Base-by-base conservation (phyloP, 2,888 invertebrate species). In the Marasmarcha lunaedactyla region DNA sequence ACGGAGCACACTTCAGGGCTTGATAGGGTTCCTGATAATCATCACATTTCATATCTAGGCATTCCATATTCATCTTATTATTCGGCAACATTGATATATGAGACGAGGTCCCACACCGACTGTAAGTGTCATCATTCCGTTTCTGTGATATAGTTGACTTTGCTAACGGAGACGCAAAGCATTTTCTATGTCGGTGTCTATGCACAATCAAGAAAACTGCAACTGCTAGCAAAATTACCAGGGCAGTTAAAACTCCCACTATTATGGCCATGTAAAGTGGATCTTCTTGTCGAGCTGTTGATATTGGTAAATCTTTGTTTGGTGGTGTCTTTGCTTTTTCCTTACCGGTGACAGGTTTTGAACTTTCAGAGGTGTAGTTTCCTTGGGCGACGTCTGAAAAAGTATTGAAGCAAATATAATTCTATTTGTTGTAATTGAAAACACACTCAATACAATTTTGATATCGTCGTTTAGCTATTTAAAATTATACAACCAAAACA, bases 21-120 rank as follows among this genome's bases (percentile, higher is more conserved):
- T 91, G 91, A 68, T 91, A 91, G 33, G 92, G 92, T 72, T 92
- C 92, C 59, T 91, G 91, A 69, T 92, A 92, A 62, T 90, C 90
- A 57, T 90, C 90, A 35, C 89, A 86, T 61, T 88, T 87, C 51
- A 88, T 84, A 55, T 88, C 87, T 54, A 86, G 72, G 53, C 86
- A 85, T 48, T 86, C 86, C n/a, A n/a, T n/a, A 33, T 79, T 81
- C 60, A 84, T 71, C 51, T 86, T 85, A 42, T 76, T 77, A 2
- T 84, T 71, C 0, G 85, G 85, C 51, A 86, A 51, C 55, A 86
- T 85, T 40, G 85, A 34, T 14, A 34, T 34, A 14, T 34, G 34
- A 12, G 34, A 34, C 4, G 34, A 84, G 1, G 85, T 79, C 36
- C 85, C 84, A 49, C 85, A 85, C 14, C 79, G 71, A 46, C 83